phyloP scores from a whole-genome alignment of 1,140 invertebrate genomes.

The Eriocheir sinensis region DNA sequence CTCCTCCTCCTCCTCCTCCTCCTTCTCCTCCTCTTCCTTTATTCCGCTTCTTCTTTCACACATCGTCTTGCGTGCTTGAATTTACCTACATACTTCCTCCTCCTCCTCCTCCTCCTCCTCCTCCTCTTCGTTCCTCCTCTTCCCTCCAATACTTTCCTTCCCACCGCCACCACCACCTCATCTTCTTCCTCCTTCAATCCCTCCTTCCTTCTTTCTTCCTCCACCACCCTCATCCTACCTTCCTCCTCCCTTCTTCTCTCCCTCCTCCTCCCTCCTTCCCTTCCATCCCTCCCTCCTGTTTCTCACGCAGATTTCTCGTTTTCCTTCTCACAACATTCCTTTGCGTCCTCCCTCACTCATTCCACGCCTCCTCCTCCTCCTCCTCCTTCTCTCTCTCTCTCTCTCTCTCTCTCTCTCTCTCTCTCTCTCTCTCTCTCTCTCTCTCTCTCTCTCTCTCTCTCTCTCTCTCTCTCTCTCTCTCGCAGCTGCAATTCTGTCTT shows the following conservation, averaged over 20 bases:
- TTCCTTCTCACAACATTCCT: background rate
- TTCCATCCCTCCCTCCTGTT: background rate
- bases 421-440: background rate
- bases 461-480: background rate
- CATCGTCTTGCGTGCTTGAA: background rate
- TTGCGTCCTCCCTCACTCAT: background rate
- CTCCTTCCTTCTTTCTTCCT: background rate
- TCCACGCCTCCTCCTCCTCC: too few species aligned
- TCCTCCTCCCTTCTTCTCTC: background rate
- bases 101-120: background rate
- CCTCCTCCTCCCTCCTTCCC: background rate
- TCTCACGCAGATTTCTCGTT: background rate
- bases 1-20: background rate
- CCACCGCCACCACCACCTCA: background rate
- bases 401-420: background rate
- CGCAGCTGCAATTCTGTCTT: too few species aligned
- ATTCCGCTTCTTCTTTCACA: background rate
- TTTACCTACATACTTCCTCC: background rate
- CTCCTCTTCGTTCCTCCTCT: background rate
- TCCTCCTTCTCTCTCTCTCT: background rate
- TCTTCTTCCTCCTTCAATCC: background rate
- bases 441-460: background rate
- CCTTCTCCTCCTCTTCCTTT: background rate
- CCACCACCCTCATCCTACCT: background rate
- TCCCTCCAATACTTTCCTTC: background rate